Evolutionary conservation across 92 coral and sea anemone genomes (phyloP).

Genomic region (Actinostola sp.): DNA sequence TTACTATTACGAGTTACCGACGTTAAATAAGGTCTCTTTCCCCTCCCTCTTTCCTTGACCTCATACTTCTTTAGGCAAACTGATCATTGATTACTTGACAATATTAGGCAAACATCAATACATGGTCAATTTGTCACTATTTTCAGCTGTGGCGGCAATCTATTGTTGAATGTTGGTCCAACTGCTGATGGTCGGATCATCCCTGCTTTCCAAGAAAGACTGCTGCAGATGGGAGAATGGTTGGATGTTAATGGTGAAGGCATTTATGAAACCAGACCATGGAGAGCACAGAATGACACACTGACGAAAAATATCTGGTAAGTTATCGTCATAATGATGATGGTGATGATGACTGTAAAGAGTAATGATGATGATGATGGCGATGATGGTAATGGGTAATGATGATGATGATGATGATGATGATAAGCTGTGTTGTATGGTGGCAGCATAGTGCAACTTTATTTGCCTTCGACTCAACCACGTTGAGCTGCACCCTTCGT

Average conservation of each 20-base stretch:
- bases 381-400: not conserved
- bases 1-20: too few relatives aligned
- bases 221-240: slow-evolving; percentile 95
- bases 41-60: too few relatives aligned
- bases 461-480: too few relatives aligned
- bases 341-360: not conserved
- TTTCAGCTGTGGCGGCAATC: slow-evolving; percentile 90
- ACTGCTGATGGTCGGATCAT: slow-evolving; percentile 88
- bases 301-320: slow-evolving; percentile 62
- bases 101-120: too few relatives aligned
- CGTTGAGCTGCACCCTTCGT: too few relatives aligned
- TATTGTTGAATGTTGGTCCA: slow-evolving; percentile 94
- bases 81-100: too few relatives aligned
- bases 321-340: not conserved
- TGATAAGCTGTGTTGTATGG: not conserved
- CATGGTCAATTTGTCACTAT: not conserved
- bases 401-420: not conserved
- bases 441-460: too few relatives aligned
- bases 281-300: slow-evolving; percentile 92
- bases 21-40: too few relatives aligned
- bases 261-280: slow-evolving; percentile 79
- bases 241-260: slow-evolving; percentile 93
- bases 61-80: too few relatives aligned
- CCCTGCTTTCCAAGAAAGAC: slow-evolving; percentile 91
- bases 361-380: not conserved